Percentiles rank a stretch among this genome's conserved stretches.
These are phyloP conservation scores for Acrobasis consociella DNA, from an alignment of 2,888 invertebrate genomes.

Conservation along the genomic window DNA sequence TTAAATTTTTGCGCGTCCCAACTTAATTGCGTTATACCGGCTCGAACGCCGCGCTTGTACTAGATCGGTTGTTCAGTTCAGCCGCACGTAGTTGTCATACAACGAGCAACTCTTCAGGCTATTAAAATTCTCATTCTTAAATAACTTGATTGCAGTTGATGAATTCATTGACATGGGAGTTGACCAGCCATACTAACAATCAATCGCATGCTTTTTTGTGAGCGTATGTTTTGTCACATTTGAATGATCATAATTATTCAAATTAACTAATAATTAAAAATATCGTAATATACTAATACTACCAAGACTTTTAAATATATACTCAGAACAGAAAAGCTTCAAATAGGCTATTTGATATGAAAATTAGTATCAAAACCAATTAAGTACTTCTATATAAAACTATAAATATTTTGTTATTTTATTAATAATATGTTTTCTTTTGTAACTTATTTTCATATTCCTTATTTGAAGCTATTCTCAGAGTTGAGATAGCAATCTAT, in stretches of 20 bases:
- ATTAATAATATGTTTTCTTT: too few species aligned
- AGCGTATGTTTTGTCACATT: background rate
- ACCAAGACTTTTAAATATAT: too few species aligned
- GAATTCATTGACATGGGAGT: conserved; percentile 58
- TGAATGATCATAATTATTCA: background rate
- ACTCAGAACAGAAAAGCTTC: too few species aligned
- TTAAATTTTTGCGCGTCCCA: conserved; percentile 29
- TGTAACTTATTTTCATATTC: too few species aligned
- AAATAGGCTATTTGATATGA: too few species aligned
- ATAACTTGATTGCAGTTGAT: conserved; percentile 50
- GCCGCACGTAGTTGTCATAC: conserved; percentile 32
- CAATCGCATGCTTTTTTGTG: background rate
- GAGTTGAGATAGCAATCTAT: too few species aligned
- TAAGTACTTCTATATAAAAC: too few species aligned
- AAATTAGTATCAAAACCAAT: too few species aligned
- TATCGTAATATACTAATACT: too few species aligned
- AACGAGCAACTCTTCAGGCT: conserved; percentile 29
- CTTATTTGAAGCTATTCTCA: background rate
- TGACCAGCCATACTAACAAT: conserved; percentile 43
- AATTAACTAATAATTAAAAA: too few species aligned
- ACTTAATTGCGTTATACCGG: conserved; percentile 38
- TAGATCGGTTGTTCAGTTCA: conserved; percentile 30
- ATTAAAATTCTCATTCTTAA: conserved; percentile 30
- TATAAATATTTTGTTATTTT: too few species aligned
- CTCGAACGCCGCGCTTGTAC: conserved; percentile 43